phyloP scores from a whole-genome alignment of 1,140 invertebrate species.

The Oryctes rhinoceros region DNA sequence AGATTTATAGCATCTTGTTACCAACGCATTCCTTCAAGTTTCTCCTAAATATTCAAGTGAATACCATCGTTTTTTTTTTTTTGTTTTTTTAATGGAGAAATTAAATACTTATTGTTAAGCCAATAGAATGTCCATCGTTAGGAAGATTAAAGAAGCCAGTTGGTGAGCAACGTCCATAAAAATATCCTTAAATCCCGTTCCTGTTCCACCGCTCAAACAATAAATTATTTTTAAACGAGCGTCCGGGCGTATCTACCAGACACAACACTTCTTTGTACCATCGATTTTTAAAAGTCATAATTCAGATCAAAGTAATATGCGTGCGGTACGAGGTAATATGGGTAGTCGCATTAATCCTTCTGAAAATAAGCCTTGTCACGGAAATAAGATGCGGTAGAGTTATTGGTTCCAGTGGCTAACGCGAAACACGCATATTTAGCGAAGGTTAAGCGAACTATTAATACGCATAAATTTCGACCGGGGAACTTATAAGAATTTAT shows the following conservation, averaged over 20 bases:
- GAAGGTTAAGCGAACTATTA: neutral
- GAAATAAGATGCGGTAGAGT: neutral
- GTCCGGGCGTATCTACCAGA: neutral
- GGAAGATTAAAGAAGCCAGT: no score
- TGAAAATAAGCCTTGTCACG: conserved; percentile 8
- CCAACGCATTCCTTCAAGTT: no score
- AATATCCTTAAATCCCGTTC: neutral
- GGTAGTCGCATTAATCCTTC: conserved; percentile 17
- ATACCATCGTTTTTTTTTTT: no score
- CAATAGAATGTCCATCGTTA: no score
- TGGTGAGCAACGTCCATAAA: neutral
- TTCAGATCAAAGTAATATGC: conserved; percentile 14
- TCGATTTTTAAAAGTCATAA: neutral
- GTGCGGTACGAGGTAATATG: neutral
- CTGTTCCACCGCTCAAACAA: neutral
- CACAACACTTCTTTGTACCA: neutral
- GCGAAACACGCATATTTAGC: conserved; percentile 12
- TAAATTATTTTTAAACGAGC: conserved; percentile 20
- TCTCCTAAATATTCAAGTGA: no score
- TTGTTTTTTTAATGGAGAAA: no score
- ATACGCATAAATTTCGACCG: neutral
- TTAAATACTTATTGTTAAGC: no score
- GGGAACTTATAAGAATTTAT: neutral
- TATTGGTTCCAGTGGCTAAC: conserved; percentile 21
- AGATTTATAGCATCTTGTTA: no score